phyloP scores from a whole-genome alignment of 2,113 vertebrate genomes.

The Mobula birostris region DNA sequence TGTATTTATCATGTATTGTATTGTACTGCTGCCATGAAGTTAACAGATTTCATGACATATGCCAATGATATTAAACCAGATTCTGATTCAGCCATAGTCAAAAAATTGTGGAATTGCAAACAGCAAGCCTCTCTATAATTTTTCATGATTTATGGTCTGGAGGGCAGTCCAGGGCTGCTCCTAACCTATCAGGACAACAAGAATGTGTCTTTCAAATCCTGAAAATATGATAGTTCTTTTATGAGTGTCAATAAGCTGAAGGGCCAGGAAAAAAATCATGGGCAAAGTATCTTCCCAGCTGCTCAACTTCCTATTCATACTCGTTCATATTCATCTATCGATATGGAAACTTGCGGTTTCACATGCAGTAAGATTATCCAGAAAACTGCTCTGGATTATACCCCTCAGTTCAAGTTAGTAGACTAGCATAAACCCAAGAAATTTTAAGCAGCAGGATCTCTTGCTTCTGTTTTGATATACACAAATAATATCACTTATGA shows the following conservation, averaged over 20 bases:
- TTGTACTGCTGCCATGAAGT: no score
- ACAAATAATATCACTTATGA: not conserved
- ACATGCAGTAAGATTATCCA: not conserved
- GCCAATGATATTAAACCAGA: no score
- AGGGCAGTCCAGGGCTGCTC: not conserved
- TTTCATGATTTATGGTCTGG: not conserved
- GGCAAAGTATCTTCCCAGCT: not conserved
- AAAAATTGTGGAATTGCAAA: not conserved
- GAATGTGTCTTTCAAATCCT: not conserved
- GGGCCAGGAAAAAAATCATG: not conserved
- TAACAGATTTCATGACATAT: no score
- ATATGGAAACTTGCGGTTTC: not conserved
- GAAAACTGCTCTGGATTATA: not conserved
- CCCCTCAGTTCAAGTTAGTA: not conserved
- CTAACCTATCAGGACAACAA: not conserved
- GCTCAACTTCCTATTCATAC: not conserved
- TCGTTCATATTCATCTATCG: not conserved
- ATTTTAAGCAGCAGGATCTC: not conserved
- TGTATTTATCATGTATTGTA: no score
- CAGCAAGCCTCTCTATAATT: not conserved
- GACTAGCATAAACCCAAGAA: not conserved
- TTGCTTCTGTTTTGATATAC: not conserved
- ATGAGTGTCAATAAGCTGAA: not conserved
- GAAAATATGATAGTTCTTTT: no score
- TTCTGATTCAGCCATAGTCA: not conserved